phyloP scores from a whole-genome alignment of 2,888 invertebrate genomes.

The Xylota segnis region DNA sequence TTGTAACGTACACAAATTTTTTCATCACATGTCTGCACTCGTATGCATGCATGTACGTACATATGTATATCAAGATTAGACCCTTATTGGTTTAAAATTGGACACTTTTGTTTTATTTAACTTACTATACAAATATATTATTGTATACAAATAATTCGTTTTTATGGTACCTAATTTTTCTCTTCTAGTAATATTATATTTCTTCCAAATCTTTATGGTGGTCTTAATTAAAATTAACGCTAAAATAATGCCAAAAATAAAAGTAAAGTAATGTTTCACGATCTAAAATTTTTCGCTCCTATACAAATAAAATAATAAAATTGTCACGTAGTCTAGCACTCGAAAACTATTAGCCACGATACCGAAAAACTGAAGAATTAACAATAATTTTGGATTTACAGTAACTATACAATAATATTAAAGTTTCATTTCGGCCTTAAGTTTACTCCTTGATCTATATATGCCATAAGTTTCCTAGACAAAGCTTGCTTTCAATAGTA shows the following conservation, averaged over 20 bases:
- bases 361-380: not conserved
- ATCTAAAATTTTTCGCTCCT: conserved; percentile 5
- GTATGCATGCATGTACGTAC: too few relatives aligned
- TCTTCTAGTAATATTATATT: not conserved
- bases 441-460: not conserved
- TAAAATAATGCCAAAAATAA: not conserved
- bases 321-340: conserved; percentile 13
- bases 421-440: not conserved
- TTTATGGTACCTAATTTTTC: not conserved
- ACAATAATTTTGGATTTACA: not conserved
- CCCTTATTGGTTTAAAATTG: not conserved
- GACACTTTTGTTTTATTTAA: not conserved
- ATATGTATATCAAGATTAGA: too few relatives aligned
- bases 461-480: conserved; percentile 10
- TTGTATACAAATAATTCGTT: not conserved
- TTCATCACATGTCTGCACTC: not conserved
- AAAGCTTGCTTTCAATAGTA: not conserved
- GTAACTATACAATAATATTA: not conserved
- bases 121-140: not conserved
- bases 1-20: not conserved
- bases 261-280: not conserved
- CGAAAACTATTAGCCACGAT: conserved; percentile 1
- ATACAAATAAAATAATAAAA: conserved; percentile 3
- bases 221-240: not conserved
- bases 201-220: not conserved